Evolutionary conservation across 1,140 invertebrate species (phyloP), one percentile per base, ranked within the genome.

Genomic region (Drosophila micromelanica): DNA sequence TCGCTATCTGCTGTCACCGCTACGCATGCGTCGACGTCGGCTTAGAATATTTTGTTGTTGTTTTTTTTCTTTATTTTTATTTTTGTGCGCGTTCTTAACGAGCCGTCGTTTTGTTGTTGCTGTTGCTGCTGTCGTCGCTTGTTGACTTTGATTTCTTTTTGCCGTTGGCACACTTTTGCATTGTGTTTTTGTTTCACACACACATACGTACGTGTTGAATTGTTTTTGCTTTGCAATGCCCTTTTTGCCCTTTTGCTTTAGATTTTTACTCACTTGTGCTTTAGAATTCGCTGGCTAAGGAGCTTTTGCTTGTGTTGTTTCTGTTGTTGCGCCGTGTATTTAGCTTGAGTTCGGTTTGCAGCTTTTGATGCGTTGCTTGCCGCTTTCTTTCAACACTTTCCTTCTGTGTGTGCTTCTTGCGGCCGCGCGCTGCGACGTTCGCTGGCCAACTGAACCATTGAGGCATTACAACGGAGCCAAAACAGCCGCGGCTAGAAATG

Each of bases 121-220:
- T n/a, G n/a, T n/a, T n/a, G n/a, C n/a, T n/a, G n/a, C 49, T 61
- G 42, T 8, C 30, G 23, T 40, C 38, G n/a, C 43, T 67, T 73
- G 55, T 72, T 78, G 52, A 54, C 52, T 73, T 79, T 87, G 78
- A 82, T 87, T 87, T 89, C 84, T 86, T 86, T 81, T 85, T 27
- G 57, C 42, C 45, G 59, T 64, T 85, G 82, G 82, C 82, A 87
- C 84, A 87, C 68, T 87, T 86, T 79, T 55, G 71, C 55, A 57
- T 52, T 52, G 45, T 67, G 12, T 13, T 52, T 62, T 52, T 48
- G 15, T 60, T 54, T 48, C 11, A 32, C 55, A 17, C 40, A 59
- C 56, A 30, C 27, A 42, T 12, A 30, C 20, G 27, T 8, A 52
- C 11, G 42, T 51, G 20, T 32, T 32, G 8, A 46, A 46, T 51